These are phyloP conservation scores for Pterophyllum scalare DNA, from an alignment of 2,113 vertebrate species.

Conservation along the genomic window DNA sequence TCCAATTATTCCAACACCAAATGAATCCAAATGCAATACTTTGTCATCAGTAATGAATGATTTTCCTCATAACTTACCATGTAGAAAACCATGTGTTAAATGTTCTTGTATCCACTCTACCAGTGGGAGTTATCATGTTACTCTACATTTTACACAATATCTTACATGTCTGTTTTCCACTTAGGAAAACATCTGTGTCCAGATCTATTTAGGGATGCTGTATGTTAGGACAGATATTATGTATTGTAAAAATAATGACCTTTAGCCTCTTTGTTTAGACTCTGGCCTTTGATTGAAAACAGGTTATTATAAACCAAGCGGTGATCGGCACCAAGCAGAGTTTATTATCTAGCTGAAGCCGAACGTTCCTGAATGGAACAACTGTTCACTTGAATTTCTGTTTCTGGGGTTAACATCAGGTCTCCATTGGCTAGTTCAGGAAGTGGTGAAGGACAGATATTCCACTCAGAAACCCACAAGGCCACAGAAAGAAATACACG, in stretches of 20 bases:
- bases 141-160: conserved; percentile 21
- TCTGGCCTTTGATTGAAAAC: conserved; percentile 1
- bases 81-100: conserved; percentile 19
- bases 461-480: conserved; percentile 53
- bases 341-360: conserved; percentile 51
- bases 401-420: conserved; percentile 48
- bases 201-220: conserved; percentile 7
- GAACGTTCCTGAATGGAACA: conserved; percentile 35
- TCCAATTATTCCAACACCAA: neutral
- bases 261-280: neutral
- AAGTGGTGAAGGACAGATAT: conserved; percentile 68
- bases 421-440: conserved; percentile 64
- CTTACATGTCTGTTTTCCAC: conserved; percentile 14
- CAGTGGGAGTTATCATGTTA: conserved; percentile 16
- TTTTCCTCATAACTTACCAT: neutral
- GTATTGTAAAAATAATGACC: neutral
- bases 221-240: neutral
- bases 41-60: neutral
- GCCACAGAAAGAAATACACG: conserved; percentile 27
- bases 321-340: conserved; percentile 24
- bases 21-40: neutral
- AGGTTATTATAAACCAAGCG: conserved; percentile 18
- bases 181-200: conserved; percentile 3
- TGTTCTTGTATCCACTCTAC: neutral
- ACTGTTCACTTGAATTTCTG: conserved; percentile 50